Evolutionary conservation across 2,888 invertebrate species (phyloP), one percentile per base, ranked within the genome.

Genomic region (Leptopilina syphax): DNA sequence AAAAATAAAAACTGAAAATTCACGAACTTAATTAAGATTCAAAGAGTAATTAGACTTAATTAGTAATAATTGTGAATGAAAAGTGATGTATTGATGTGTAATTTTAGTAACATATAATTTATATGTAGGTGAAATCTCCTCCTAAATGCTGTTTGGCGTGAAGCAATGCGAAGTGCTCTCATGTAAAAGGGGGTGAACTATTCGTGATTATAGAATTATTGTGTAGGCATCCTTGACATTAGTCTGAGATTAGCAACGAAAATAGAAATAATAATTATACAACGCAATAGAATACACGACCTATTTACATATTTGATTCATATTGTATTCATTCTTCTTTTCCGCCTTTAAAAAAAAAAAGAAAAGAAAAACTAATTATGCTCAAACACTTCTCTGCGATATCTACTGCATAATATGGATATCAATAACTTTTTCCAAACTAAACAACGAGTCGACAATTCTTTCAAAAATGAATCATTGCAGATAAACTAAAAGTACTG

Each of bases 131-230:
- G 50, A 70, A 70, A 70, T 70, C 70, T 54, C 70, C 50, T 47
- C 24, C 8, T 50, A 34, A 70, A 44, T 44, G 44, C 44, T 44
- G 50, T 24, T 50, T 34, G 27, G 70, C 50, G 70, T 70, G 50
- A 54, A 70, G 54, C 27, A 50, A 70, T 70, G 70, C 27, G 70
- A 12, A 70, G 54, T 50, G 47, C 70, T 24, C 70, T 70, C 50
- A 24, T 54, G 70, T 27, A 50, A 54, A 70, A 50, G 47, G 54
- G 34, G 50, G 8, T 8, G 70, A 18, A 44, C 44, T 44, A 47
- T 70, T 70, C 70, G 70, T 70, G 54, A 70, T 70, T 70, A 70
- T 54, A 50, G 70, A 70, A 70, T 70, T 70, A 70, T 34, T 3
- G 70, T 3, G 70, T 27, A 70, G 70, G 12, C 50, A 70, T 47